These are phyloP conservation scores for crab-eating macaque (Macaca fascicularis) DNA, from an alignment of 2,113 vertebrate genomes.

Conservation along the genomic window T2T-MFA8v1.1 NC_088379.1:190936001-190936500, in stretches of 20 bases:
- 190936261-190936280: neutral
- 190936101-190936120: neutral
- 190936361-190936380: neutral
- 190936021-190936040: conserved; percentile 83
- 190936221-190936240: neutral
- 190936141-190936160: neutral
- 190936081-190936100: conserved; percentile 83
- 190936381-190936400: neutral
- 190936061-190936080: conserved; percentile 78
- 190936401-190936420: neutral
- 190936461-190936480: neutral
- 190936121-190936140: neutral
- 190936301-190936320: neutral
- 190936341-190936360: neutral
- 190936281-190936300: neutral
- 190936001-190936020: conserved; percentile 58
- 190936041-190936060: conserved; percentile 83
- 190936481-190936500: neutral
- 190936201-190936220: neutral
- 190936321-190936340: neutral
- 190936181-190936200: neutral
- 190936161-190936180: conserved; percentile 30
- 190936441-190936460: neutral
- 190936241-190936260: conserved; percentile 14
- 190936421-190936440: neutral